Evolutionary conservation across 1,140 invertebrate species (phyloP).

Genomic region (Holotrichia oblita): DNA sequence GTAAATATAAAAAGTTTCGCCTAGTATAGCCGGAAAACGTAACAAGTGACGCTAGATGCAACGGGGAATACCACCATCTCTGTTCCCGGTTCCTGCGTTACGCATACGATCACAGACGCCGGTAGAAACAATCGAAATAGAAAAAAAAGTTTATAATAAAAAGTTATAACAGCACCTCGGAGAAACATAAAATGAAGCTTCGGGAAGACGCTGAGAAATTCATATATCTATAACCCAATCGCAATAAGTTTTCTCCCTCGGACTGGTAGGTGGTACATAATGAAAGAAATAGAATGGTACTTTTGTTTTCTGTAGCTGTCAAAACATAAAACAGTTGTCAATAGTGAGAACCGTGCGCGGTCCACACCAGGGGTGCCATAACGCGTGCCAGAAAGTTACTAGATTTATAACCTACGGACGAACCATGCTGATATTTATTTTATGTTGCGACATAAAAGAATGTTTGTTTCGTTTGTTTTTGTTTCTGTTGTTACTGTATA

Average conservation of each 20-base stretch:
- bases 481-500: background rate
- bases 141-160: slow-evolving; percentile 39
- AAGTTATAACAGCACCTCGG: slow-evolving; percentile 46
- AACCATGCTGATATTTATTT: slow-evolving; percentile 48
- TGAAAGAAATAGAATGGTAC: slow-evolving; percentile 49
- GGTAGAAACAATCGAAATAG: background rate
- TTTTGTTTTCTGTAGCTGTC: slow-evolving; percentile 50
- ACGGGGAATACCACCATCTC: background rate
- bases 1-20: slow-evolving; percentile 1
- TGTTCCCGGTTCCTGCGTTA: background rate
- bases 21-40: background rate
- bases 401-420: slow-evolving; percentile 47
- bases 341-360: slow-evolving; percentile 44
- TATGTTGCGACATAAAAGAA: slow-evolving; percentile 43
- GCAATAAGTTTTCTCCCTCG: slow-evolving; percentile 42
- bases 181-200: slow-evolving; percentile 44
- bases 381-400: slow-evolving; percentile 49
- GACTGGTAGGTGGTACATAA: slow-evolving; percentile 44
- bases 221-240: slow-evolving; percentile 46
- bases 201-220: background rate
- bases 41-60: background rate
- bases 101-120: background rate
- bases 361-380: slow-evolving; percentile 49
- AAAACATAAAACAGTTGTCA: slow-evolving; percentile 53
- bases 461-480: background rate